Base-by-base conservation (phyloP, 2,113 vertebrate genomes). In the Monopterus albus region DNA sequence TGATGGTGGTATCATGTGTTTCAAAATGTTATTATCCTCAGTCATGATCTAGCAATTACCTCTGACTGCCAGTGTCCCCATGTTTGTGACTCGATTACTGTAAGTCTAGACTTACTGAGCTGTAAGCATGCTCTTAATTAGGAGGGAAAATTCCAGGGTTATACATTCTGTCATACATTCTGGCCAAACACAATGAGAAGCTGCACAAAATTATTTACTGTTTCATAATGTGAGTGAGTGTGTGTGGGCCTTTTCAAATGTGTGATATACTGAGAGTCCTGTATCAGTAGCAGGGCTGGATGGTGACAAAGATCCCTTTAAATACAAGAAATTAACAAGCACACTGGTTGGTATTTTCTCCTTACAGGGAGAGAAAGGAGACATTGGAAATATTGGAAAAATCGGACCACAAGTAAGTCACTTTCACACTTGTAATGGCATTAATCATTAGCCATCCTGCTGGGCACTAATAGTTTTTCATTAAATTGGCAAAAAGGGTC, bases 351-450 rank as follows among this genome's bases (percentile, higher is more conserved):
- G 77, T 89, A 64, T 88, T 65, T 85, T 76, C 51, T 88, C 39
- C 52, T 91, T 87, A 75, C 90, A 99, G 98, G 97, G 98, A 81
- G 97, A 99, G 92, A 89, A 90, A 60, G 97, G 98, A 51, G 95
- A 98, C 71, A 82, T 89, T 78, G 98, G 97, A 90, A 95, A 89
- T 47, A 56, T 92, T 79, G 98, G 98, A 81, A 97, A 97, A 95
- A 85, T 52, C 29, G 97, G 97, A 62, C 93, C 95, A 90, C 91
- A 88, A 88, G 98, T 99, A 94, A 96, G 97, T 89, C 43, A 14
- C 23, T 47, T 31, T 42, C 15, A 35, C 58, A 56, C 21, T 25
- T 53, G n/a, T 56, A 68, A 61, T 17, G 45, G 51, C 31, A 40
- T 53, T 66, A 40, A 46, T 51, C 35, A 64, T 35, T 17, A n/a